Conservation (phyloP, 1,140 invertebrate genomes). For the Bilobella aurantiaca region DNA sequence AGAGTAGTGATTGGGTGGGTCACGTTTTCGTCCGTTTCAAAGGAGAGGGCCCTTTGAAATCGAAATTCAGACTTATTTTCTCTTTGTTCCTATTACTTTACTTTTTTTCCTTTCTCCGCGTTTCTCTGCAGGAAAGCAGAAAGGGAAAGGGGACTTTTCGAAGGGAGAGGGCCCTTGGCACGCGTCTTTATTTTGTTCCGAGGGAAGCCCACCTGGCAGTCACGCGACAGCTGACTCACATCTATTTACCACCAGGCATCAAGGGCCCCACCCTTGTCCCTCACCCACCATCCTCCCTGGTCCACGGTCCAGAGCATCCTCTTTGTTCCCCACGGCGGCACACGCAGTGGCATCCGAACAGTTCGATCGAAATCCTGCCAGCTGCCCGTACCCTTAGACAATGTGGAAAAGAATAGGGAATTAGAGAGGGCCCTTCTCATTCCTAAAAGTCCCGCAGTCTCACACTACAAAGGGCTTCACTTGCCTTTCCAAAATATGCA, state of each 20-base stretch:
- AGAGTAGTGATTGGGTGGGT: neutral
- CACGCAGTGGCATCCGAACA: no score
- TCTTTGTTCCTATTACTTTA: neutral
- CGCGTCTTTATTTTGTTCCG: neutral
- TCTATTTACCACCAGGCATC: neutral
- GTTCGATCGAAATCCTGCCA: no score
- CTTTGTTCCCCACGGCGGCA: no score
- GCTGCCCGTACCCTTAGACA: no score
- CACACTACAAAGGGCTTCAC: no score
- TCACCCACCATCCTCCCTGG: neutral
- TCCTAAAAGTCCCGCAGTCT: no score
- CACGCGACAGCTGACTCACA: neutral
- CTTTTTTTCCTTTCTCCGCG: neutral
- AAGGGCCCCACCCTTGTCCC: neutral
- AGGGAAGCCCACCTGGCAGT: neutral
- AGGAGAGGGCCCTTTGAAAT: neutral
- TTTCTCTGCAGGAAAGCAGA: neutral
- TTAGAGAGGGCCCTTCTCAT: no score
- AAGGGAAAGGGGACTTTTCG: neutral
- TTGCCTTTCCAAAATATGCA: no score
- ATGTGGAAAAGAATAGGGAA: no score
- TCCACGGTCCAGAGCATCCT: no score
- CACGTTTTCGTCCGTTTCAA: neutral
- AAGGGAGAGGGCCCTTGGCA: neutral
- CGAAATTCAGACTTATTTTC: neutral